phyloP scores from a whole-genome alignment of 1,140 invertebrate species.

The Drosophila repleta region DNA sequence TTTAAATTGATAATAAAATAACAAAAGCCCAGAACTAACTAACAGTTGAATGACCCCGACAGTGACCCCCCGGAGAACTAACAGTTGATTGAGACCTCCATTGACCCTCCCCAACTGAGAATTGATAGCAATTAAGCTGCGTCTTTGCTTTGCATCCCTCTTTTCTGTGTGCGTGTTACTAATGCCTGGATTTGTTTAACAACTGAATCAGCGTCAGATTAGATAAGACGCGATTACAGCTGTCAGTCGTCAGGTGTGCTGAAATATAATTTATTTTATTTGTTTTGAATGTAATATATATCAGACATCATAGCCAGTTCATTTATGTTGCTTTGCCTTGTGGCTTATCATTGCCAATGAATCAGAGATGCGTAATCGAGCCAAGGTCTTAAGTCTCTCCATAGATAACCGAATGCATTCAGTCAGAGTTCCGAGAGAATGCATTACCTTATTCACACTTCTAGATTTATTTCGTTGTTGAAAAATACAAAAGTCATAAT shows the following conservation, averaged over 20 bases:
- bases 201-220: slow-evolving; percentile 10
- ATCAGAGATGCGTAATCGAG: not conserved
- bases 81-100: slow-evolving; percentile 4
- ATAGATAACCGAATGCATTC: not conserved
- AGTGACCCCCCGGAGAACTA: not conserved
- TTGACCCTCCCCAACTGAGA: not conserved
- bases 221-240: slow-evolving; percentile 2
- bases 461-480: slow-evolving; percentile 20
- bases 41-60: slow-evolving; percentile 13
- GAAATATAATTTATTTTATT: slow-evolving; percentile 4
- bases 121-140: slow-evolving; percentile 4
- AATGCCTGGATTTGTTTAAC: not conserved
- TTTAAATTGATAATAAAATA: slow-evolving; percentile 76
- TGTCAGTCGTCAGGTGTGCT: not conserved
- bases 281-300: slow-evolving; percentile 9
- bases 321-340: slow-evolving; percentile 1
- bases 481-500: slow-evolving; percentile 1
- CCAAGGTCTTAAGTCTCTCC: too few species aligned
- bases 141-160: not conserved
- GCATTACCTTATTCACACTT: slow-evolving; percentile 4
- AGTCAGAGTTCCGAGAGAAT: too few species aligned
- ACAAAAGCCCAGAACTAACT: slow-evolving; percentile 46
- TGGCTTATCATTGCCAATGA: slow-evolving; percentile 1
- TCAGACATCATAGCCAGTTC: slow-evolving; percentile 1
- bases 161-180: not conserved